Evolutionary conservation across 2,113 vertebrate species (phyloP).

Genomic region (rabbit (Oryctolagus cuniculus)): DNA sequence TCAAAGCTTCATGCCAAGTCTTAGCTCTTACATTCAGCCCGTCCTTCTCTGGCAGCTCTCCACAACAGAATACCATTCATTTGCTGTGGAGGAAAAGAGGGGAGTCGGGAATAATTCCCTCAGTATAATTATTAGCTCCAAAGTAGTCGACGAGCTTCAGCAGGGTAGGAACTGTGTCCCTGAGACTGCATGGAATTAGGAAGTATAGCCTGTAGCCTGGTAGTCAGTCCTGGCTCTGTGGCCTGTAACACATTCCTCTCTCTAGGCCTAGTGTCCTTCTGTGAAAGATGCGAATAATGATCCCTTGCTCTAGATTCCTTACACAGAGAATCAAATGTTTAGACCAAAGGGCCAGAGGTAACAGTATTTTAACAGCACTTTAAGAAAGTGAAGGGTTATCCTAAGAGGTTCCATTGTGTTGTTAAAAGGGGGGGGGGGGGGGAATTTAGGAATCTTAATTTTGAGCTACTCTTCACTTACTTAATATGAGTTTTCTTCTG

Average conservation of each 20-base stretch:
- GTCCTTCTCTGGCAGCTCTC: neutral
- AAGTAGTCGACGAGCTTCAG: neutral
- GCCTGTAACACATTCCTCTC: neutral
- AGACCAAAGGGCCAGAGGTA: neutral
- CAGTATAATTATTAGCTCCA: slow-evolving; percentile 4
- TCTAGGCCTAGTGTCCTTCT: neutral
- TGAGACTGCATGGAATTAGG: neutral
- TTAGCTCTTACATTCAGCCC: neutral
- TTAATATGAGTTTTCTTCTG: slow-evolving; percentile 27
- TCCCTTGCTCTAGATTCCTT: neutral
- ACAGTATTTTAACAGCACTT: slow-evolving; percentile 26
- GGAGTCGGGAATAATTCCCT: neutral
- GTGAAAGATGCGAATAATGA: neutral
- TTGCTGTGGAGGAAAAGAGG: neutral
- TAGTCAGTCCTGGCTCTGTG: neutral
- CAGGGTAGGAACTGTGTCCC: neutral
- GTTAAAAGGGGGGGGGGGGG: too few relatives aligned
- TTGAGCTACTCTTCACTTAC: slow-evolving; percentile 45
- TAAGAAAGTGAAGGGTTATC: neutral
- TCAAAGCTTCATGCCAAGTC: neutral
- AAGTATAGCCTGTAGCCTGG: neutral
- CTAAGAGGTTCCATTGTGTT: neutral
- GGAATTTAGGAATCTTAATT: slow-evolving; percentile 55
- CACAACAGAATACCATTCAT: neutral
- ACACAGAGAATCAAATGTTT: neutral